Evolutionary conservation across 1,140 invertebrate species (phyloP).

Genomic region (Oedothorax gibbosus): DNA sequence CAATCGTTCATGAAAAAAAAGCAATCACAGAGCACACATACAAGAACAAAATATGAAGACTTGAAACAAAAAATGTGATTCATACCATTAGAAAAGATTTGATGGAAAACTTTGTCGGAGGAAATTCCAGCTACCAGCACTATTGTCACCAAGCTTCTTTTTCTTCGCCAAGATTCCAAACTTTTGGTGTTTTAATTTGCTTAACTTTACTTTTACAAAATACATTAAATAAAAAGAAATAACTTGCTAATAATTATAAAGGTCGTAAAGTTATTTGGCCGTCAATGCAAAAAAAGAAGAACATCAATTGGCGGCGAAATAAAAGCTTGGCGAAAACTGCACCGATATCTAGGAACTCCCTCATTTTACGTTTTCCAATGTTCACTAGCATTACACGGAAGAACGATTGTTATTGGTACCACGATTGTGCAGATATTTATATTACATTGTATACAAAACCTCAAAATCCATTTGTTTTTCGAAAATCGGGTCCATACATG

Average conservation of each 20-base stretch:
- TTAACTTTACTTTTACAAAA: too few relatives aligned
- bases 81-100: too few relatives aligned
- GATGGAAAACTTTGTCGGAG: too few relatives aligned
- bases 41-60: not conserved
- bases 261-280: too few relatives aligned
- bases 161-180: too few relatives aligned
- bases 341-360: conserved; percentile 26
- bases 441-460: conserved; percentile 52
- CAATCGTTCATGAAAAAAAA: conserved; percentile 5
- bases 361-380: conserved; percentile 17
- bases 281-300: too few relatives aligned
- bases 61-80: too few relatives aligned
- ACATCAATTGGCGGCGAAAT: not conserved
- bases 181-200: too few relatives aligned
- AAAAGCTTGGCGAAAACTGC: conserved; percentile 4
- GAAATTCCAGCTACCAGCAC: too few relatives aligned
- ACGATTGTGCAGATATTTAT: conserved; percentile 59
- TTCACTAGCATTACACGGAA: conserved; percentile 58
- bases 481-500: conserved; percentile 8
- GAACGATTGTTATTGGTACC: conserved; percentile 55
- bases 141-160: too few relatives aligned
- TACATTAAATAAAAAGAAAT: too few relatives aligned
- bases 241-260: too few relatives aligned
- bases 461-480: conserved; percentile 33
- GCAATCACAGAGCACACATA: conserved; percentile 17